phyloP scores from a whole-genome alignment of 2,797 vertebrate genomes.

The Artibeus jamaicensis region DNA sequence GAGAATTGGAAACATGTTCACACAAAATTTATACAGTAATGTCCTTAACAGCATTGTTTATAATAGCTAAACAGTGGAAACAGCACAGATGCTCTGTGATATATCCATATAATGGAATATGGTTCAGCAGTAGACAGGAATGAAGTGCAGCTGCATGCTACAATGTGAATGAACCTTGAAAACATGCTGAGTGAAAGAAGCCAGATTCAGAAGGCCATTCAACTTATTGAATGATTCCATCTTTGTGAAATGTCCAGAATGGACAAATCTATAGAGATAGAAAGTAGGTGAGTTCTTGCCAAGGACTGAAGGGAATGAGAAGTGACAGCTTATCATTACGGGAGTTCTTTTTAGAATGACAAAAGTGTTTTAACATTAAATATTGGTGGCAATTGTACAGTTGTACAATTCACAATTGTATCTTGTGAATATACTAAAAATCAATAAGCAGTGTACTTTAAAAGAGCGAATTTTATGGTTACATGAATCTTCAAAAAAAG shows the following conservation, averaged over 20 bases:
- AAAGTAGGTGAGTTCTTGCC: background rate
- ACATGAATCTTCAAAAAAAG: background rate
- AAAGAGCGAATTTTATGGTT: conserved; percentile 24
- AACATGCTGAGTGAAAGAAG: background rate
- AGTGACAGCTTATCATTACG: background rate
- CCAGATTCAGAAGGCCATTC: background rate
- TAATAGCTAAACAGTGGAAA: background rate
- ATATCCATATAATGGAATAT: background rate
- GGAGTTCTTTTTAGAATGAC: background rate
- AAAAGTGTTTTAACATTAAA: conserved; percentile 9
- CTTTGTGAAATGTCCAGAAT: background rate
- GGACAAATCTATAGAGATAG: background rate
- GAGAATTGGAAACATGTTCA: background rate
- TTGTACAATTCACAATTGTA: no score
- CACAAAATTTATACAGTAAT: background rate
- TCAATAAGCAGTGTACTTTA: background rate
- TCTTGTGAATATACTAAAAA: background rate
- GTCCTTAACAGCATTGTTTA: background rate
- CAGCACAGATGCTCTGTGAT: background rate
- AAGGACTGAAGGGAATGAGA: background rate
- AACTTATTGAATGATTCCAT: background rate
- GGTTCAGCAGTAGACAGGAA: background rate
- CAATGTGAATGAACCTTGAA: background rate
- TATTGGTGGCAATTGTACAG: background rate
- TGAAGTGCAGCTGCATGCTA: background rate